These are phyloP conservation scores for Neria commutata DNA, from an alignment of 2,888 invertebrate species.

Conservation along the genomic window DNA sequence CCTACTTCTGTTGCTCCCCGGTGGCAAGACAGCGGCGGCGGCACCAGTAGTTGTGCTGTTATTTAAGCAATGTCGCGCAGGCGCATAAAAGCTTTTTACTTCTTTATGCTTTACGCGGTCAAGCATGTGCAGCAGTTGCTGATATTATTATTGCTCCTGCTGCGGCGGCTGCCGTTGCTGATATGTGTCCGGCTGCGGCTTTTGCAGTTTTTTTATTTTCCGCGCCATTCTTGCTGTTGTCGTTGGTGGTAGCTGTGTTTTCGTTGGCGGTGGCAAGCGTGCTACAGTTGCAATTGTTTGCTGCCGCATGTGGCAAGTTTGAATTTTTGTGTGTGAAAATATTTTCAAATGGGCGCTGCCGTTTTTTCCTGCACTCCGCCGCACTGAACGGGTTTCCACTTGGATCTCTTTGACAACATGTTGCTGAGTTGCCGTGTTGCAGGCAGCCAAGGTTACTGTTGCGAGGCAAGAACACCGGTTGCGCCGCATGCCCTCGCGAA, in stretches of 20 bases:
- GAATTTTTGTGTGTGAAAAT: slow-evolving; percentile 57
- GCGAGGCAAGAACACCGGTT: no score
- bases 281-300: slow-evolving; percentile 10
- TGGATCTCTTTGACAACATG: slow-evolving; percentile 7
- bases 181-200: no score
- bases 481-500: no score
- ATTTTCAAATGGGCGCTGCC: slow-evolving; percentile 36
- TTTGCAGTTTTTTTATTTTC: no score
- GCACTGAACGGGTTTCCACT: neutral
- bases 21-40: neutral
- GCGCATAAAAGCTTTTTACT: slow-evolving; percentile 31
- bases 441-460: no score
- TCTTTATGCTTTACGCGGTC: slow-evolving; percentile 56
- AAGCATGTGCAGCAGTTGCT: slow-evolving; percentile 40
- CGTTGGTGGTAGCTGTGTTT: slow-evolving; percentile 40
- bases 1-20: slow-evolving; percentile 6
- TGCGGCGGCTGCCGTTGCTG: slow-evolving; percentile 22
- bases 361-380: neutral
- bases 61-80: slow-evolving; percentile 39
- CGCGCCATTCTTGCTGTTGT: slow-evolving; percentile 25
- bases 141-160: slow-evolving; percentile 20
- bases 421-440: no score
- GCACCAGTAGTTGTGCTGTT: slow-evolving; percentile 28
- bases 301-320: slow-evolving; percentile 39
- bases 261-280: neutral